phyloP scores from a whole-genome alignment of 2,888 invertebrate genomes.

The Drosophila mulleri region DNA sequence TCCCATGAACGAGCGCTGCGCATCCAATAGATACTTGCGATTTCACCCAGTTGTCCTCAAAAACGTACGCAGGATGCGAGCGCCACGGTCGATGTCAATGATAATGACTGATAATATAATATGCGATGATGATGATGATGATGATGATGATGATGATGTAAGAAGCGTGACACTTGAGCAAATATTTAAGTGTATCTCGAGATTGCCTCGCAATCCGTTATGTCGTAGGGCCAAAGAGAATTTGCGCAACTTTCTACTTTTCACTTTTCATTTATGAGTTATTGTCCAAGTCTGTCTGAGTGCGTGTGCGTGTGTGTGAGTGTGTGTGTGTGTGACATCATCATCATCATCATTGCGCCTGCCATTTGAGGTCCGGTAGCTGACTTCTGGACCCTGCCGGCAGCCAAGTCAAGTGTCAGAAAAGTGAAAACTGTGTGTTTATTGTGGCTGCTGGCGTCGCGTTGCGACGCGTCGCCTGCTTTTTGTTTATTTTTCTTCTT shows the following conservation, averaged over 20 bases:
- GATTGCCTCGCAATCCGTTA: conserved; percentile 58
- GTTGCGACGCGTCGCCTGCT: conserved; percentile 15
- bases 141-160: conserved; percentile 62
- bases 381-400: conserved; percentile 72
- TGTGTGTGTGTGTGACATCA: conserved; percentile 20
- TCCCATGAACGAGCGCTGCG: conserved; percentile 22
- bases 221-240: conserved; percentile 70
- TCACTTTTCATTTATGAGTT: conserved; percentile 80
- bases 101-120: conserved; percentile 37
- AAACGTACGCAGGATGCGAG: conserved; percentile 76
- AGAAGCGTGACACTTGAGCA: conserved; percentile 77
- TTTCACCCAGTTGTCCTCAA: conserved; percentile 76
- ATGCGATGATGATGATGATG: conserved; percentile 25
- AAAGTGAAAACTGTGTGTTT: conserved; percentile 77
- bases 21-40: conserved; percentile 63
- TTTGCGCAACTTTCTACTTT: conserved; percentile 81
- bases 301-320: conserved; percentile 13
- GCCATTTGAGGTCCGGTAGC: conserved; percentile 32
- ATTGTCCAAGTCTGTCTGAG: conserved; percentile 52
- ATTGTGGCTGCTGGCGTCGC: conserved; percentile 44
- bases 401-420: conserved; percentile 76
- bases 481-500: conserved; percentile 73
- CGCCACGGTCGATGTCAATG: conserved; percentile 36
- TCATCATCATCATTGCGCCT: conserved; percentile 71
- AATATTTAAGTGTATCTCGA: conserved; percentile 71